Evolutionary conservation across 2,797 vertebrate species (phyloP), one percentile per base, ranked within the genome.

Genomic region (Lophotriccus pileatus): DNA sequence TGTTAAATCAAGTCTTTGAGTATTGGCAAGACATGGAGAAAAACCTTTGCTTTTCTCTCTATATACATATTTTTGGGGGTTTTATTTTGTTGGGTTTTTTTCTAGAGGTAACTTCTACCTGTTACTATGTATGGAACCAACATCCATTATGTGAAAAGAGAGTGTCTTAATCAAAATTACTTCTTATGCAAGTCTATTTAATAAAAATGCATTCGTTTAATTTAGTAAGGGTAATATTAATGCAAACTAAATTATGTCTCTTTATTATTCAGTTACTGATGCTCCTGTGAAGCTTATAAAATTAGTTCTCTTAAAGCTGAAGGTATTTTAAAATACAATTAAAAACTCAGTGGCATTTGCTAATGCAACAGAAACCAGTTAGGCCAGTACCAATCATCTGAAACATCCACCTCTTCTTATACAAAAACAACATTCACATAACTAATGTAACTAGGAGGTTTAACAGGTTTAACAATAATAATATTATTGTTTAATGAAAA

Each of bases 141-240:
- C 94, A 97, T 90, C 81, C 91, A 92, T 97, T 91, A 89, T 47
- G 95, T 15, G 76, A 94, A 92, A 94, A 95, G 96, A 97, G 74
- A 92, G 87, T 23, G 7, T 95, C 66, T 59, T 94, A 96, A 97
- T 90, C 73, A 43, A 97, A 97, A 96, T 94, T 58, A 97, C 93
- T 97, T 95, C 95, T 95, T 96, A 91, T 80, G 96, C 91, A 97
- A 96, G 92, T 96, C 92, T 93, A 92, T 96, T 97, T 96, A 96
- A 97, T 96, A 95, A 96, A 97, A 94, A 97, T 86, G 94, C 94
- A 96, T 94, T 95, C 92, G 96, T 97, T 97, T 95, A 96, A 96
- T 97, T 92, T 90, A 96, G 77, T 90, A 96, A 86, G 93, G 84
- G 73, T 96, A 96, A 96, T 97, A 97, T 95, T 97, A 76, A 97